Evolutionary conservation across 2,113 vertebrate species (phyloP).

Genomic region (Ploceus nigricollis): DNA sequence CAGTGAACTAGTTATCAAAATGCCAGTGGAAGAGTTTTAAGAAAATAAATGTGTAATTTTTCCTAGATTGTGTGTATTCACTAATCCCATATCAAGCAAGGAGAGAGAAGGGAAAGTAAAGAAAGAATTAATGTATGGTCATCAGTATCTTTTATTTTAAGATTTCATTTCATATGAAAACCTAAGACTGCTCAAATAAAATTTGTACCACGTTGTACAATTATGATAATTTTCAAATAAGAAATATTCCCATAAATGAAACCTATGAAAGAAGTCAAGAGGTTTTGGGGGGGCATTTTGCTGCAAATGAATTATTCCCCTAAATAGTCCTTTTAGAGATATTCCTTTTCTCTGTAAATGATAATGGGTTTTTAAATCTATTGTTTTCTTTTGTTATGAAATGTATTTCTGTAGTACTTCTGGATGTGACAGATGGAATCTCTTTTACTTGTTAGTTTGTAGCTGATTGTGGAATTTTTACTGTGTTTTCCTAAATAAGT

Average conservation of each 20-base stretch:
- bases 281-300: accelerated
- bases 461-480: background rate
- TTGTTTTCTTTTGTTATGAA: background rate
- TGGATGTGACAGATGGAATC: background rate
- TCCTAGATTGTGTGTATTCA: background rate
- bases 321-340: background rate
- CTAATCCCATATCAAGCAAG: background rate
- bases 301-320: background rate
- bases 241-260: background rate
- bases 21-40: background rate
- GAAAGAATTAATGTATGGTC: background rate
- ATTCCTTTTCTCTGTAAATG: accelerated
- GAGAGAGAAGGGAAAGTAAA: background rate
- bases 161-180: background rate
- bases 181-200: background rate
- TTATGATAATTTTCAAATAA: background rate
- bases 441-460: background rate
- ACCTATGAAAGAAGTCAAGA: background rate
- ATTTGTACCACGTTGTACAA: background rate
- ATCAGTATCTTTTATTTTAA: background rate
- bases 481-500: background rate
- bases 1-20: background rate
- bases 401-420: background rate
- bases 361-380: background rate
- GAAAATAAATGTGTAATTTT: background rate